Conservation (phyloP, 2,888 invertebrate genomes). For the Meiosimyza platycephala region DNA sequence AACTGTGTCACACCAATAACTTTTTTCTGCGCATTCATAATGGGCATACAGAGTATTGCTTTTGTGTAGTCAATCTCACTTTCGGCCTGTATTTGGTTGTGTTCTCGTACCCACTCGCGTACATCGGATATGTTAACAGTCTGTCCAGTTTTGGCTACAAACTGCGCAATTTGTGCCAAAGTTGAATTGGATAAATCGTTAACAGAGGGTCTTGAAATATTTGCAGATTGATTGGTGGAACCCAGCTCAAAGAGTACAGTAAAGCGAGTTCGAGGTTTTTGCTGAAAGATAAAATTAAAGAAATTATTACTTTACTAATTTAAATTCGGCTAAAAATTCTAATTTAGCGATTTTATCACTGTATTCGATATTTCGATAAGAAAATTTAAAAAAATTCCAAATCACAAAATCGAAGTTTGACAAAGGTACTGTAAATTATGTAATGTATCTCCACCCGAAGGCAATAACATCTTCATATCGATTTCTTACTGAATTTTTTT, state of each 20-base stretch:
- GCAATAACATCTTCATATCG: too few species aligned
- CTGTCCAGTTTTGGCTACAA: conserved; percentile 88
- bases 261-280: conserved; percentile 74
- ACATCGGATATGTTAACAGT: conserved; percentile 92
- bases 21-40: conserved; percentile 87
- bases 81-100: conserved; percentile 69
- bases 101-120: conserved; percentile 80
- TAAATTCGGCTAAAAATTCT: too few species aligned
- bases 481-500: too few species aligned
- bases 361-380: too few species aligned
- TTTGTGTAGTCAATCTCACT: conserved; percentile 78
- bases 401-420: too few species aligned
- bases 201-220: conserved; percentile 74
- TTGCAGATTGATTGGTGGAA: conserved; percentile 75
- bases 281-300: conserved; percentile 39
- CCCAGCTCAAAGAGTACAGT: conserved; percentile 88
- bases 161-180: conserved; percentile 85
- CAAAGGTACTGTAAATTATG: too few species aligned
- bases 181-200: conserved; percentile 76
- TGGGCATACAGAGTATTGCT: conserved; percentile 92
- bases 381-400: too few species aligned
- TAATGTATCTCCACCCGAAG: too few species aligned
- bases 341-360: too few species aligned
- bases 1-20: conserved; percentile 93
- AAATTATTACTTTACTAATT: neutral